Evolutionary conservation across 1,140 invertebrate species (phyloP), one percentile per base, ranked within the genome.

Genomic region (Polypedilum pembai): DNA sequence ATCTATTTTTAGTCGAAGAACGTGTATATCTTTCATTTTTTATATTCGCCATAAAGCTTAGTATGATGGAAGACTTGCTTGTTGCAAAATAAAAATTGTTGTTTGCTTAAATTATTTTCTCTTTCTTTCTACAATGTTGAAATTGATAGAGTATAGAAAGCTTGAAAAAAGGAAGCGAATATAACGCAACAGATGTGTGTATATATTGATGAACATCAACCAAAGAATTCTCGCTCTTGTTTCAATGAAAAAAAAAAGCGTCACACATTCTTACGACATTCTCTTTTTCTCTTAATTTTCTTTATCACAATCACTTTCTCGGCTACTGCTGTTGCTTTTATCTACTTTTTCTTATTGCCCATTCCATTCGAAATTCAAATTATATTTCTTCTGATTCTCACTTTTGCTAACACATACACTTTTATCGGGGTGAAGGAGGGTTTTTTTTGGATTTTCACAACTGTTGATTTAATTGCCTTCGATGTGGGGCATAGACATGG

Each of bases 401-500:
- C 41, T n/a, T 1, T 56, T 56, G 3, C 45, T 45, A 45, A 45
- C 8, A 45, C 15, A 12, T 12, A 56, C 12, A n/a, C 45, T 15
- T 56, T 56, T n/a, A 10, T 56, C 0, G 4, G 45, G 45, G 45
- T n/a, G 45, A 33, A 33, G 5, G 24, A 33, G 24, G 24, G 24
- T 33, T 33, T 33, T 33, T 33, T 33, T 33, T 33, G 12, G 45
- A 56, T 56, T 56, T 56, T 56, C 45, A 56, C 45, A 56, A 56
- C 45, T 56, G 45, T 56, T 56, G 45, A 56, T 56, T 56, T 56
- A 56, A 56, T 56, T 56, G 45, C 45, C 45, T 56, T 56, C 45
- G 45, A 56, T 56, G 45, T 56, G 1, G 41, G 15, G 41, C 8
- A 8, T 45, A n/a, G 45, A 15, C 41, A 45, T 45, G 41, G 41